Percentiles rank a stretch among this genome's conserved stretches.
phyloP scores from a whole-genome alignment of 2,888 invertebrate species.

The Salpingus planirostris region DNA sequence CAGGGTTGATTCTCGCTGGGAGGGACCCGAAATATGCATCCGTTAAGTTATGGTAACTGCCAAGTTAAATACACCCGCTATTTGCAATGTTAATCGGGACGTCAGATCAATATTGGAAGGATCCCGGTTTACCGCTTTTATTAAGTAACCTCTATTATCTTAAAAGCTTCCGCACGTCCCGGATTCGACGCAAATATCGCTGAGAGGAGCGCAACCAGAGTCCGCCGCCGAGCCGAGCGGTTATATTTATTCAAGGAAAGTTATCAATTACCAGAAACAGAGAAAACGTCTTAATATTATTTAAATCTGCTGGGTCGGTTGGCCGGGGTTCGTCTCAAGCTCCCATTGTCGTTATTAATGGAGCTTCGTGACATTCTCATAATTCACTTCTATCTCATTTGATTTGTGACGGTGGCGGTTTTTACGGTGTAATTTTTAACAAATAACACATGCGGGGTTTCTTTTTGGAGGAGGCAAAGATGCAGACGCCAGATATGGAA shows the following conservation, averaged over 20 bases:
- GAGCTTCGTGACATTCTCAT: slow-evolving; percentile 2
- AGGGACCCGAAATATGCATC: slow-evolving; percentile 13
- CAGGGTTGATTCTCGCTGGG: slow-evolving; percentile 11
- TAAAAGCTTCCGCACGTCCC: too few species aligned
- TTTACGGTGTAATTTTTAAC: slow-evolving; percentile 16
- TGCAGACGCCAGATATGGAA: slow-evolving; percentile 19
- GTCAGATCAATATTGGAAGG: too few species aligned
- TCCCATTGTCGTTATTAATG: slow-evolving; percentile 6
- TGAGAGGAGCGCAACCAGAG: too few species aligned
- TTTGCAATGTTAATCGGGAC: slow-evolving; percentile 19
- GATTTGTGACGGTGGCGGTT: slow-evolving; percentile 17
- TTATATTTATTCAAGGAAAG: too few species aligned
- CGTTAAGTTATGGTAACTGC: slow-evolving; percentile 19
- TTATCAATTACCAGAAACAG: too few species aligned
- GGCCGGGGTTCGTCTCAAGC: too few species aligned
- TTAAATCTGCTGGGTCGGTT: too few species aligned
- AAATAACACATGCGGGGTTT: slow-evolving; percentile 19
- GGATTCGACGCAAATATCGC: too few species aligned
- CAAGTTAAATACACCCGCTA: slow-evolving; percentile 20
- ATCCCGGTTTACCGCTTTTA: slow-evolving; percentile 10
- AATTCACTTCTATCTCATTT: slow-evolving; percentile 16
- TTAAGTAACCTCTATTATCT: slow-evolving; percentile 10
- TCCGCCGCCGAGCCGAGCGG: too few species aligned
- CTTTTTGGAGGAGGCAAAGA: too few species aligned
- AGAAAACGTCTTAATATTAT: too few species aligned